Evolutionary conservation across 2,888 invertebrate genomes (phyloP), one percentile per base, ranked within the genome.

Genomic region (Eugnorisma glareosa): DNA sequence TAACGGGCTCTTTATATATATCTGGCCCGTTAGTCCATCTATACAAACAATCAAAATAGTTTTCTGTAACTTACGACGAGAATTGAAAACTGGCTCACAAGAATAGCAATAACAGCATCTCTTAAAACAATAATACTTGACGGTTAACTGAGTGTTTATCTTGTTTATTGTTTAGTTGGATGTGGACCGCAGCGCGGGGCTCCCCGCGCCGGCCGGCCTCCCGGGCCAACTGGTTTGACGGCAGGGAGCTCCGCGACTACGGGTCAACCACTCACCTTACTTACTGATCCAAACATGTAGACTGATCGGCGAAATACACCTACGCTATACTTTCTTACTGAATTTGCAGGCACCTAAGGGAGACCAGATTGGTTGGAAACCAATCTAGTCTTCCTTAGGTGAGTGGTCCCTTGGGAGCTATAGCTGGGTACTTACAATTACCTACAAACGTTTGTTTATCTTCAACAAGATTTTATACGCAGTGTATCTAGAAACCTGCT

Each of bases 181-280:
- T 89, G 89, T 90, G 88, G 88, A 90, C 86, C 87, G 87, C 63
- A 71, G 82, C 81, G 88, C 79, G 85, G 86, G 82, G 83, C 86
- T 82, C 86, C 85, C 88, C 87, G 86, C 89, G 79, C 81, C 88
- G 87, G 89, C 87, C 90, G 89, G 88, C 89, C 89, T 90, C 89
- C 90, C 87, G 85, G 79, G 86, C 88, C 92, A 94, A 95, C 95
- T 92, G 95, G 96, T 96, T 95, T 95, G 92, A 91, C 93, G 90
- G 91, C 92, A 91, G 93, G 93, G 93, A 92, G 80, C 80, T 81
- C 66, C 70, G 70, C 93, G 93, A 84, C 89, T 92, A 91, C 94
- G 91, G 95, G 95, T 95, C 95, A 94, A 93, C 94, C 92, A 93
- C 93, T 93, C 94, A 93, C 93, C 93, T 93, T 90, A 91, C 88